Evolutionary conservation across 2,888 invertebrate species (phyloP).

Genomic region (Hydropsyche betteni): DNA sequence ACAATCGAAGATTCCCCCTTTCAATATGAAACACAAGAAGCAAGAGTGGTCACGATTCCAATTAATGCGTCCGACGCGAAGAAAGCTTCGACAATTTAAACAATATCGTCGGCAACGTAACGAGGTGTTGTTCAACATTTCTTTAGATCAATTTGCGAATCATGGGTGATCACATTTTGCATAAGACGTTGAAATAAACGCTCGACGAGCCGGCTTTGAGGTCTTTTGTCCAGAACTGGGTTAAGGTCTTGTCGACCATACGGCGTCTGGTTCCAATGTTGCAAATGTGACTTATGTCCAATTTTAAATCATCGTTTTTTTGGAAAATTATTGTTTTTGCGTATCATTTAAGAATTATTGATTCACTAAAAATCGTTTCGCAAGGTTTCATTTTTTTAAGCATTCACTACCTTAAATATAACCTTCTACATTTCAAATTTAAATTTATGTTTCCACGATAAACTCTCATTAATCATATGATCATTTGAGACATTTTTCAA

Average conservation of each 20-base stretch:
- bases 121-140: constrained; percentile 6
- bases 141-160: not conserved
- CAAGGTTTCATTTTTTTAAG: too few relatives aligned
- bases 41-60: constrained; percentile 17
- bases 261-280: constrained; percentile 18
- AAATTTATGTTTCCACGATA: too few relatives aligned
- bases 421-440: too few relatives aligned
- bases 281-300: constrained; percentile 8
- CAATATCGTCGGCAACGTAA: too few relatives aligned
- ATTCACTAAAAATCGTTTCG: too few relatives aligned
- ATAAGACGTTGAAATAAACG: not conserved
- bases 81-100: too few relatives aligned
- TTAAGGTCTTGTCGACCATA: constrained; percentile 39
- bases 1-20: constrained; percentile 10
- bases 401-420: too few relatives aligned
- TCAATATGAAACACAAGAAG: not conserved
- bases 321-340: constrained; percentile 17
- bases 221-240: constrained; percentile 36
- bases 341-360: too few relatives aligned
- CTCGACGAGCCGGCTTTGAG: not conserved
- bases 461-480: too few relatives aligned
- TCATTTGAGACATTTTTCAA: not conserved
- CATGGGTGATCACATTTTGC: not conserved
- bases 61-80: constrained; percentile 1
- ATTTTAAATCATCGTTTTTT: not conserved